Evolutionary conservation across 2,113 vertebrate species (phyloP).

Genomic region (Grus americana): DNA sequence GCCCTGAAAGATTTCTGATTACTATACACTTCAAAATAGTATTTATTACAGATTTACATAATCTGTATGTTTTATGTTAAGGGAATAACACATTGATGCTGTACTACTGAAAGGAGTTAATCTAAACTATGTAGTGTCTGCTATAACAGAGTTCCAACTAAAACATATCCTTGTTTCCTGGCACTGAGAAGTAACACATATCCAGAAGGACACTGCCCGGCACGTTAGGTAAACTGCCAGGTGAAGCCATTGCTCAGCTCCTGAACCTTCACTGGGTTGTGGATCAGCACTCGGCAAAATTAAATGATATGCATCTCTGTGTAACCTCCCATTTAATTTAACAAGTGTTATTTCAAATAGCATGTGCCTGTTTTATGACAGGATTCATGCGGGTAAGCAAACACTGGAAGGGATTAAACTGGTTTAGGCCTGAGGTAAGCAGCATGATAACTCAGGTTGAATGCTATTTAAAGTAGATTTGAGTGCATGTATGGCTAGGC

Average conservation of each 20-base stretch:
- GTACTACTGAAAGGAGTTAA: constrained; percentile 59
- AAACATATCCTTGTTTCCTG: constrained; percentile 32
- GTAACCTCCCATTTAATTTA: constrained; percentile 8
- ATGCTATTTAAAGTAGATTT: constrained; percentile 10
- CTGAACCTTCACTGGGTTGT: neutral
- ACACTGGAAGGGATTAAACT: neutral
- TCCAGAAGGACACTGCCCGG: constrained; percentile 33
- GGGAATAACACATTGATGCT: constrained; percentile 60
- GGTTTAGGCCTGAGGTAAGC: constrained; percentile 41
- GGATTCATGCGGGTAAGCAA: neutral
- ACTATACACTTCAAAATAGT: constrained; percentile 71
- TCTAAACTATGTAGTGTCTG: constrained; percentile 49
- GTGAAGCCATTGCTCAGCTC: neutral
- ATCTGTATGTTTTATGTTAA: constrained; percentile 64
- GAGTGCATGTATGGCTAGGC: neutral
- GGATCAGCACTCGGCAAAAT: neutral
- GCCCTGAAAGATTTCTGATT: constrained; percentile 72
- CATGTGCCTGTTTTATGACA: neutral
- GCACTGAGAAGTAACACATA: constrained; percentile 9
- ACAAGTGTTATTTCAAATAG: neutral
- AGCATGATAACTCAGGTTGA: neutral
- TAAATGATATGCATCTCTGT: neutral
- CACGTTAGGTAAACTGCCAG: neutral
- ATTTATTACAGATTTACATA: constrained; percentile 72
- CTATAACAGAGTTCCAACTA: constrained; percentile 31